phyloP scores from a whole-genome alignment of 2,113 vertebrate species.

The Caranx ignobilis region DNA sequence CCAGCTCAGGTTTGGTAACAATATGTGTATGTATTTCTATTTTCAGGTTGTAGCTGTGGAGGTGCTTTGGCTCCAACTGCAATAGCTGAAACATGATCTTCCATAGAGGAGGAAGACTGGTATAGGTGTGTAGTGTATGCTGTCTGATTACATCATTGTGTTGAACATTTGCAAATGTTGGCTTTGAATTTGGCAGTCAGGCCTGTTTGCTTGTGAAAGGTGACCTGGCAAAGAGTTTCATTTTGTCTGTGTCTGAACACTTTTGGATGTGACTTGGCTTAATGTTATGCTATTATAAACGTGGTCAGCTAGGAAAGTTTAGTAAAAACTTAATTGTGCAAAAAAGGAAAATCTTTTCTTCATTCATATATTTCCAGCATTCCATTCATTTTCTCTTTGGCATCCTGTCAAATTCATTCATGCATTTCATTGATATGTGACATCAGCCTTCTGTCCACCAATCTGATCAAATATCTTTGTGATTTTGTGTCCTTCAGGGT shows the following conservation, averaged over 20 bases:
- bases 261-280: neutral
- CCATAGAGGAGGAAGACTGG: neutral
- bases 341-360: neutral
- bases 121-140: neutral
- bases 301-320: neutral
- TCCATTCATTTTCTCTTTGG: conserved; percentile 10
- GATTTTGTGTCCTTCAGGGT: neutral
- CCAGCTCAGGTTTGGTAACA: no score
- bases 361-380: neutral
- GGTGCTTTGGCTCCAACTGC: neutral
- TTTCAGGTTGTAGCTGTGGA: neutral
- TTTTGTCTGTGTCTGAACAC: neutral
- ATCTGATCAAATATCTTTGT: conserved; percentile 4
- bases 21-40: conserved; percentile 17
- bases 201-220: conserved; percentile 1
- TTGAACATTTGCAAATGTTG: neutral
- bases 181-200: neutral
- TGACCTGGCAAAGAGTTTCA: neutral
- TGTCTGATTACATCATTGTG: neutral
- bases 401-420: conserved; percentile 9
- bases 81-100: neutral
- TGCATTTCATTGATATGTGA: neutral
- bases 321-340: neutral
- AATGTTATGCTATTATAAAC: neutral
- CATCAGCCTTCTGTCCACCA: conserved; percentile 5